These are phyloP conservation scores for Idaea dimidiata DNA, from an alignment of 2,888 invertebrate species.

Conservation along the genomic window DNA sequence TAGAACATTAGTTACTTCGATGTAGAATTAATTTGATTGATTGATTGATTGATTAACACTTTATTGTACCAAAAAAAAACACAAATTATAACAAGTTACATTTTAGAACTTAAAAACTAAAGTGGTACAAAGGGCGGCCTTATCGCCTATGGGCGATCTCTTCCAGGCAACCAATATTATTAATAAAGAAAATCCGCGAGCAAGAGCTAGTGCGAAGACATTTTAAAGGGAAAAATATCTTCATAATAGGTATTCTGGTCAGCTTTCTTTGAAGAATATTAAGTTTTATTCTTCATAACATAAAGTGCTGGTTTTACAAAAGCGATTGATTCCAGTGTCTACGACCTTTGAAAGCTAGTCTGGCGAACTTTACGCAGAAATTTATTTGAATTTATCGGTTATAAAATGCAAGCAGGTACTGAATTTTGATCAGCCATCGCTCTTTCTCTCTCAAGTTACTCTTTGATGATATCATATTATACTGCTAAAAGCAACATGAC, in stretches of 20 bases:
- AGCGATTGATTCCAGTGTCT: slow-evolving; percentile 26
- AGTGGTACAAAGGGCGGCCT: too few relatives aligned
- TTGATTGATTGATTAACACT: too few relatives aligned
- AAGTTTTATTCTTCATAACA: slow-evolving; percentile 2
- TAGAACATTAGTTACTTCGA: too few relatives aligned
- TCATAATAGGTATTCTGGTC: slow-evolving; percentile 6
- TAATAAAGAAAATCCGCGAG: background rate
- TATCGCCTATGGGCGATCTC: too few relatives aligned
- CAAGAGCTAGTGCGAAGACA: slow-evolving; percentile 10
- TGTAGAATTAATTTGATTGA: too few relatives aligned
- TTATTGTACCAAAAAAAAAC: too few relatives aligned
- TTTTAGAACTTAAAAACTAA: too few relatives aligned
- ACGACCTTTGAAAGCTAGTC: slow-evolving; percentile 27
- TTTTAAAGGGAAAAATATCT: background rate
- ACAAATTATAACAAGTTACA: too few relatives aligned
- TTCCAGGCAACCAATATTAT: too few relatives aligned
- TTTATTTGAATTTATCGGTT: slow-evolving; percentile 26
- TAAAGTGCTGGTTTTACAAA: slow-evolving; percentile 14
- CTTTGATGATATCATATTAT: background rate
- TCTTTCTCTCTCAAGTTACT: slow-evolving; percentile 1
- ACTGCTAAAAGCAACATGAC: background rate
- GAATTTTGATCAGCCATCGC: slow-evolving; percentile 25
- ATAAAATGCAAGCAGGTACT: slow-evolving; percentile 28
- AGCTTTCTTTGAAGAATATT: slow-evolving; percentile 8
- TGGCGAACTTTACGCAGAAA: slow-evolving; percentile 23